Evolutionary conservation across 2,888 invertebrate species (phyloP).

Genomic region (Alloplasta piceator): DNA sequence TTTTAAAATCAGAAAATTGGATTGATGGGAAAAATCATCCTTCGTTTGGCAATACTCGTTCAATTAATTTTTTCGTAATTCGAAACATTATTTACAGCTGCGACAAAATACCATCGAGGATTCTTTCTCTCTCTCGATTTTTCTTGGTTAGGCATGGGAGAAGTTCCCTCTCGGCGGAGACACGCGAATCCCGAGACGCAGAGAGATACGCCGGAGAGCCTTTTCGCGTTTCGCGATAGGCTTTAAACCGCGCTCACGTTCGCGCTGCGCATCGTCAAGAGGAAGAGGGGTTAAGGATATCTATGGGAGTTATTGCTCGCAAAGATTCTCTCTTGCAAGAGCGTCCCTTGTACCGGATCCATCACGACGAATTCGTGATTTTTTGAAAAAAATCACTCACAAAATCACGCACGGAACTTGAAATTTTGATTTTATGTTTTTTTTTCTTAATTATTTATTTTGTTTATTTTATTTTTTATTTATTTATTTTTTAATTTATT

Average conservation of each 20-base stretch:
- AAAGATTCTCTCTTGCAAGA: conserved; percentile 13
- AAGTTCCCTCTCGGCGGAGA: conserved; percentile 66
- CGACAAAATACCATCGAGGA: background rate
- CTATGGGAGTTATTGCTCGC: conserved; percentile 70
- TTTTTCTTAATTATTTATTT: too few relatives aligned
- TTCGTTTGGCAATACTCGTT: too few relatives aligned
- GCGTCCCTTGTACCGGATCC: conserved; percentile 17
- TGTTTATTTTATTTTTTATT: too few relatives aligned
- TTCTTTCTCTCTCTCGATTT: background rate
- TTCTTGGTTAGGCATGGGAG: conserved; percentile 64
- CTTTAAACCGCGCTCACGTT: conserved; percentile 61
- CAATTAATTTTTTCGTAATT: too few relatives aligned
- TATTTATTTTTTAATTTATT: too few relatives aligned
- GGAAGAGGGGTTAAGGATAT: conserved; percentile 46
- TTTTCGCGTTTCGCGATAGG: conserved; percentile 83
- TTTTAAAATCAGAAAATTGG: too few relatives aligned
- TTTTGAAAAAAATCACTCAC: too few relatives aligned
- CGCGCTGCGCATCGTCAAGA: conserved; percentile 57
- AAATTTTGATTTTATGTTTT: conserved; percentile 42
- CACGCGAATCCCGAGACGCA: conserved; percentile 65
- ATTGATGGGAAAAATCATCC: too few relatives aligned
- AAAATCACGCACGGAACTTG: too few relatives aligned
- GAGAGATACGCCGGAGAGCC: conserved; percentile 81
- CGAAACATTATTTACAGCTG: background rate
- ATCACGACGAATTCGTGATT: conserved; percentile 20